These are phyloP conservation scores for Pimephales promelas DNA, from an alignment of 2,113 vertebrate species.

Conservation along the genomic window DNA sequence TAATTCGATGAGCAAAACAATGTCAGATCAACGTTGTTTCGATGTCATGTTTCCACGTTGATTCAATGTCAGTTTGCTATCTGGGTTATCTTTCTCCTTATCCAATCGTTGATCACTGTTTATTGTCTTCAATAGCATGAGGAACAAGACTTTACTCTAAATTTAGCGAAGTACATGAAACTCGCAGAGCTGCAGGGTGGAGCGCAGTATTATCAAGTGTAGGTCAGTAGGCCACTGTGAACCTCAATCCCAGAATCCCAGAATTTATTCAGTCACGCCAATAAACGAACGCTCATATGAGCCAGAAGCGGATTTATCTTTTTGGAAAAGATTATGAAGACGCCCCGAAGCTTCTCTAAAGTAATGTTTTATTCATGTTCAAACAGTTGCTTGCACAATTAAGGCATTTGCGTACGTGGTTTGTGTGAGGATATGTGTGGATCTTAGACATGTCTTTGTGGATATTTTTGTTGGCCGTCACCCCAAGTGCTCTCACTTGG, in stretches of 20 bases:
- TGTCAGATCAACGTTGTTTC: too few relatives aligned
- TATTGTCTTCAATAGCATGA: too few relatives aligned
- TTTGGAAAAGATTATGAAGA: background rate
- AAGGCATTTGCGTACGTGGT: background rate
- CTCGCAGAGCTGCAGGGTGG: background rate
- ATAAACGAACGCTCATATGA: background rate
- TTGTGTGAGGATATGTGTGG: background rate
- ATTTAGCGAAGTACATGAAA: slow-evolving; percentile 18
- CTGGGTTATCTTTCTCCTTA: background rate
- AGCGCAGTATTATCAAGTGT: background rate
- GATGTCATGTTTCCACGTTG: too few relatives aligned
- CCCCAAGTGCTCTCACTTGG: background rate
- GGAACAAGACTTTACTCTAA: background rate
- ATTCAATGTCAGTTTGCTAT: too few relatives aligned
- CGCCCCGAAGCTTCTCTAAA: background rate
- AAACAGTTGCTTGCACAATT: background rate
- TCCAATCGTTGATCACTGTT: background rate
- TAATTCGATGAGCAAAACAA: too few relatives aligned
- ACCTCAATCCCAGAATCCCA: background rate
- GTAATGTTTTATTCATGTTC: slow-evolving; percentile 9
- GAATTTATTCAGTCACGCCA: background rate
- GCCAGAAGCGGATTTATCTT: background rate
- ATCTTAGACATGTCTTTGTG: background rate
- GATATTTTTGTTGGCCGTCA: slow-evolving; percentile 36
- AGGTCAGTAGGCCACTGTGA: background rate